A percentile compares a stretch with the other conserved stretches of the same genome.
phyloP scores from a whole-genome alignment of 2,113 vertebrate species.

The Macquaria australasica region DNA sequence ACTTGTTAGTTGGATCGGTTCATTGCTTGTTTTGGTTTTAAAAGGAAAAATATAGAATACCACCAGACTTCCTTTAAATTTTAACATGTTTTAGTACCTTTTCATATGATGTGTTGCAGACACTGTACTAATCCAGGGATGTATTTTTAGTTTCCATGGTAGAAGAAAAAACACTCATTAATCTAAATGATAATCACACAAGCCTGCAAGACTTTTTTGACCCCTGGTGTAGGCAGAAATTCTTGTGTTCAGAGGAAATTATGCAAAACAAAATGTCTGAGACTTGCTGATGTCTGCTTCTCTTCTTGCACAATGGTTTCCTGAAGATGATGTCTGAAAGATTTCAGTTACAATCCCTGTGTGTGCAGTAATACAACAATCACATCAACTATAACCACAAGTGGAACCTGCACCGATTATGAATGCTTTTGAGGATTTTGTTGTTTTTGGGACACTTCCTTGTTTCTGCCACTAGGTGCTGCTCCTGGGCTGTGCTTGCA shows the following conservation, averaged over 20 bases:
- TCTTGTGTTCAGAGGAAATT: not conserved
- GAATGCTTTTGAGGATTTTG: not conserved
- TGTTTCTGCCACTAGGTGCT: slow-evolving; percentile 51
- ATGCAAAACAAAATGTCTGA: not conserved
- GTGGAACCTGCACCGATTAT: not conserved
- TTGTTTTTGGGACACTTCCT: not conserved
- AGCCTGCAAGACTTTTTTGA: not conserved
- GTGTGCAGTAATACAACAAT: not conserved
- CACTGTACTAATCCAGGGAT: not conserved
- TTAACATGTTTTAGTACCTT: not conserved
- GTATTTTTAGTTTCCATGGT: not conserved
- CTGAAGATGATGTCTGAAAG: not conserved
- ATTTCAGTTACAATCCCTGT: not conserved
- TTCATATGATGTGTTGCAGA: not conserved
- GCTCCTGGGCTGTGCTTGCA: not conserved
- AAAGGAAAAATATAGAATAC: no score
- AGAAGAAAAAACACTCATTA: not conserved
- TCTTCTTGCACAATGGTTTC: not conserved
- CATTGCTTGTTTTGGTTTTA: no score
- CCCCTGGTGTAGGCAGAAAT: not conserved
- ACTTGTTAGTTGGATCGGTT: no score
- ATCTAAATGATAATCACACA: not conserved
- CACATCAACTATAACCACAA: not conserved
- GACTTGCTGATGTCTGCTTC: not conserved
- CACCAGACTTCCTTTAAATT: not conserved